Evolutionary conservation across 2,113 vertebrate species (phyloP).

Genomic region (Leiothrix lutea): DNA sequence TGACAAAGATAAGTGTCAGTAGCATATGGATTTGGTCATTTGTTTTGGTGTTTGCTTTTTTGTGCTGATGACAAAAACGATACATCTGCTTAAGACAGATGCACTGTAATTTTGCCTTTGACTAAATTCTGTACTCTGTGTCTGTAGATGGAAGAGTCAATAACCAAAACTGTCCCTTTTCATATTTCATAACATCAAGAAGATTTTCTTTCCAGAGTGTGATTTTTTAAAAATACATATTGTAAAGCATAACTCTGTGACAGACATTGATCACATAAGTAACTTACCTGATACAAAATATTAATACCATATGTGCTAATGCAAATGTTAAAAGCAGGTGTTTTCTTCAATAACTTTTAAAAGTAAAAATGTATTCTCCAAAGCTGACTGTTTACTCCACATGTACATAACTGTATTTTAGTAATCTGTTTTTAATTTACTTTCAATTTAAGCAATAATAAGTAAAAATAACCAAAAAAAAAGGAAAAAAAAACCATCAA

Average conservation of each 20-base stretch:
- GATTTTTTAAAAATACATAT: background rate
- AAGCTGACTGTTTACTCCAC: background rate
- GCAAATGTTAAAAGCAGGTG: background rate
- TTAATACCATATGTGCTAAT: background rate
- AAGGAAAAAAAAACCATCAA: background rate
- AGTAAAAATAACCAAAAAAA: background rate
- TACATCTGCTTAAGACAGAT: constrained; percentile 47
- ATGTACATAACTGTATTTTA: background rate
- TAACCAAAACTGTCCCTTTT: constrained; percentile 16
- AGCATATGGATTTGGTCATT: constrained; percentile 40
- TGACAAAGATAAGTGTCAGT: background rate
- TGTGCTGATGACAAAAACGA: background rate
- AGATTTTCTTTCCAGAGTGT: constrained; percentile 7
- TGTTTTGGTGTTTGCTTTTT: constrained; percentile 35
- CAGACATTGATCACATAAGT: background rate
- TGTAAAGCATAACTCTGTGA: background rate
- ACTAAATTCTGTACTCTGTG: background rate
- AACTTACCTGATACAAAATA: background rate
- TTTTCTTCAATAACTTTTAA: background rate
- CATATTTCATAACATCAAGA: background rate
- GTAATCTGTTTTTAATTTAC: background rate
- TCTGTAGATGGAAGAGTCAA: background rate
- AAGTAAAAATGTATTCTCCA: background rate
- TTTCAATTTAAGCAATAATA: background rate
- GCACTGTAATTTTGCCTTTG: constrained; percentile 31